Base-by-base conservation (phyloP, 1,140 invertebrate species). In the Leptonema lineaticorne region DNA sequence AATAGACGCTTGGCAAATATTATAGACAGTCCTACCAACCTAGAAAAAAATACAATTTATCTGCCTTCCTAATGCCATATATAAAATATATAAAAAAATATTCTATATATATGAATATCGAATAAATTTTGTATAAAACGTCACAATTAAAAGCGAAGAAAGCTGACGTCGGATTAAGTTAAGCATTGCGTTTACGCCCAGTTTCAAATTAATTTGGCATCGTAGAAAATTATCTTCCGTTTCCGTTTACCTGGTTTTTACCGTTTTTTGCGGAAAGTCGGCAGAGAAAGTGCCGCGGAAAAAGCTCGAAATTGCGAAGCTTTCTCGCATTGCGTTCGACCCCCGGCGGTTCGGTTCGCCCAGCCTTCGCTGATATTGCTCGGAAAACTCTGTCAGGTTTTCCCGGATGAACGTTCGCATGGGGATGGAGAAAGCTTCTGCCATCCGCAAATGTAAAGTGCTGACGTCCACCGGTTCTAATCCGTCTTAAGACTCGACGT, bases 401-500 rank as follows among this genome's bases (percentile, higher is more conserved):
- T 6, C 30, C 30, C 14, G n/a, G n/a, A n/a, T n/a, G 7, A 37
- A 37, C 30, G 6, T 37, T 37, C 30, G 7, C 14, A 7, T 6
- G 6, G 6, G 37, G 37, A 9, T 11, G 37, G 37, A 16, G 37
- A n/a, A n/a, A 41, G 37, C 37, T 41, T 41, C 33, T 16, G 58
- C 58, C 29, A 37, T 45, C 46, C 62, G 41, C 46, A 64, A 64
- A 64, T 64, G 62, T 64, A 64, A 64, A 64, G 45, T 64, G 62
- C 62, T 64, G 62, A 64, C 62, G 62, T 64, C 62, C 62, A 28
- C 62, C 11, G 62, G 33, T 64, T 64, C 62, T 64, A 64, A 64
- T 64, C 62, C 62, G 62, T 64, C 62, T 64, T 64, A 64, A 64
- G 41, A 22, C 20, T 26, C 56, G 3, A 9, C 24, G 56, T 62